phyloP scores from a whole-genome alignment of 2,888 invertebrate species.

The Drosophila meridionalis region DNA sequence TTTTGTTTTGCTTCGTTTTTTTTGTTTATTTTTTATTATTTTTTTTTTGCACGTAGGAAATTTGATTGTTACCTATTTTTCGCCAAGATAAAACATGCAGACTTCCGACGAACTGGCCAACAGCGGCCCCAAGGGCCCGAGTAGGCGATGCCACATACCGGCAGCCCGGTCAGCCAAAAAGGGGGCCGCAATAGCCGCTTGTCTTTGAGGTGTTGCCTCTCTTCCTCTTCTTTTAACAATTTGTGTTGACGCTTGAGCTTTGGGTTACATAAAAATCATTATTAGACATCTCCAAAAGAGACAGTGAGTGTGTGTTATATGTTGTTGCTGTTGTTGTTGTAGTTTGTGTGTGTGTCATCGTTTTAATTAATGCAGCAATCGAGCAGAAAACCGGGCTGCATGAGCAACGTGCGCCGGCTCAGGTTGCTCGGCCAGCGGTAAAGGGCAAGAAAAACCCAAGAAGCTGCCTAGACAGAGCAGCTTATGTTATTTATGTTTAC shows the following conservation, averaged over 20 bases:
- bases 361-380: constrained; percentile 74
- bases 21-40: not conserved
- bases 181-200: constrained; percentile 3
- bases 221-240: constrained; percentile 38
- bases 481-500: constrained; percentile 50
- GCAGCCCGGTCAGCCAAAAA: constrained; percentile 12
- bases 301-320: constrained; percentile 16
- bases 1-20: constrained; percentile 47
- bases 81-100: constrained; percentile 44
- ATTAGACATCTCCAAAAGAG: constrained; percentile 63
- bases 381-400: constrained; percentile 32
- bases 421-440: constrained; percentile 16
- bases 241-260: constrained; percentile 33
- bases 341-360: constrained; percentile 52
- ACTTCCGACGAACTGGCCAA: constrained; percentile 37
- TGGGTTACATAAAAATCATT: constrained; percentile 73
- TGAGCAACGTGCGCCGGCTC: constrained; percentile 64
- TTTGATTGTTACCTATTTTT: constrained; percentile 44
- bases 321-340: not conserved
- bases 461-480: constrained; percentile 32
- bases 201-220: constrained; percentile 58
- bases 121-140: constrained; percentile 5
- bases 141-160: constrained; percentile 3
- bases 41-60: constrained; percentile 37
- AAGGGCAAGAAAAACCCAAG: constrained; percentile 5